phyloP scores from a whole-genome alignment of 2,888 invertebrate genomes.

The Philaethria dido region DNA sequence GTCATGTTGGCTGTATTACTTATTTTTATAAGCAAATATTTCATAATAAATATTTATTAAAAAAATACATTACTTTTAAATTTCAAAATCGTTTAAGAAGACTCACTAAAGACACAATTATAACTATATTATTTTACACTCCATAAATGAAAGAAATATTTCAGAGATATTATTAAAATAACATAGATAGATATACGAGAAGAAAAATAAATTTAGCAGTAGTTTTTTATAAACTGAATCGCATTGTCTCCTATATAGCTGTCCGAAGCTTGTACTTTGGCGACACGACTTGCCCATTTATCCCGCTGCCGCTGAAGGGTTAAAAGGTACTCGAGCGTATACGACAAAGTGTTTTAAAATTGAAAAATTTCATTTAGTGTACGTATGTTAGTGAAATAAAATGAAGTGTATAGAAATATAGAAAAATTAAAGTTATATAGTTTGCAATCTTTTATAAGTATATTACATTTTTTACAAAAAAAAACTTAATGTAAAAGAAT shows the following conservation, averaged over 20 bases:
- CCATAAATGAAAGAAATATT: too few species aligned
- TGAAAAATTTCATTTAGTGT: slow-evolving; percentile 35
- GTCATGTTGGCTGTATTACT: too few species aligned
- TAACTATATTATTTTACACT: too few species aligned
- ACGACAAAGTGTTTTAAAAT: slow-evolving; percentile 44
- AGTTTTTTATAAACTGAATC: slow-evolving; percentile 41
- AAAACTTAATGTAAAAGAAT: too few species aligned
- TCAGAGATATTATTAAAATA: background rate
- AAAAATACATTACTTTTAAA: too few species aligned
- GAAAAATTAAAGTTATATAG: background rate
- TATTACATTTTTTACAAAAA: background rate
- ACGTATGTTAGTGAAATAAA: slow-evolving; percentile 20
- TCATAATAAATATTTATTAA: too few species aligned
- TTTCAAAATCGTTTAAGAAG: too few species aligned
- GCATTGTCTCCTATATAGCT: slow-evolving; percentile 45
- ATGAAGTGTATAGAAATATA: slow-evolving; percentile 10
- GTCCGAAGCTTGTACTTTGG: slow-evolving; percentile 66
- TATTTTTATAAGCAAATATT: too few species aligned
- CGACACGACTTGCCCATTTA: slow-evolving; percentile 81
- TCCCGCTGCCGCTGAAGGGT: slow-evolving; percentile 68
- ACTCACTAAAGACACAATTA: too few species aligned
- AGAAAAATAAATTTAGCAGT: slow-evolving; percentile 27
- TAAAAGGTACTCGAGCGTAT: slow-evolving; percentile 51
- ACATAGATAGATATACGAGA: slow-evolving; percentile 1
- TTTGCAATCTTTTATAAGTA: background rate